Evolutionary conservation across 2,797 vertebrate species (phyloP).

Genomic region (Rhabdomys pumilio): DNA sequence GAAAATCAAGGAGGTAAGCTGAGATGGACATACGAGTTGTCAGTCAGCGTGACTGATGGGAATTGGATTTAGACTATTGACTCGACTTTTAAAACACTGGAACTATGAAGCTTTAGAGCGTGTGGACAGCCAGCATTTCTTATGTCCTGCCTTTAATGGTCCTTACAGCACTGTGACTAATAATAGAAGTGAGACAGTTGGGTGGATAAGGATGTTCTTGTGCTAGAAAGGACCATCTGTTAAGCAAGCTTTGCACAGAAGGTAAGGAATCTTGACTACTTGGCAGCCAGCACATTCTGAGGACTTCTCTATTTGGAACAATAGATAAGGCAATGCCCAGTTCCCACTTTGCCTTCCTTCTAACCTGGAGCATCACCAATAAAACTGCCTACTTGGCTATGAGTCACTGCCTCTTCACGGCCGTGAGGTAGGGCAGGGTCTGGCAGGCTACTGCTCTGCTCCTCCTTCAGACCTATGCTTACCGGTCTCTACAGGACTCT

Average conservation of each 20-base stretch:
- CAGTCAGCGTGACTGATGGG: fast-evolving
- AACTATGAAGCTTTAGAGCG: fast-evolving
- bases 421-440: not conserved
- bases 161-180: not conserved
- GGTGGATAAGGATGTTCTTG: not conserved
- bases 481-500: not conserved
- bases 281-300: not conserved
- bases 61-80: not conserved
- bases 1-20: constrained; percentile 96
- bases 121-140: not conserved
- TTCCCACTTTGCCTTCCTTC: no score
- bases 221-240: not conserved
- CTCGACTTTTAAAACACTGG: not conserved
- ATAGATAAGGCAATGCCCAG: not conserved
- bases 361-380: not conserved
- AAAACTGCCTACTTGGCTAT: not conserved
- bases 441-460: not conserved
- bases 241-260: not conserved
- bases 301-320: not conserved
- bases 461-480: fast-evolving
- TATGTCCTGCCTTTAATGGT: not conserved
- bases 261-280: not conserved
- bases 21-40: fast-evolving
- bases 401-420: not conserved
- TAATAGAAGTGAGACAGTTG: fast-evolving